A percentile compares a stretch with the other conserved stretches of the same genome.
These are phyloP conservation scores for Meghimatium bilineatum DNA, from an alignment of 2,888 invertebrate genomes.

Conservation along the genomic window DNA sequence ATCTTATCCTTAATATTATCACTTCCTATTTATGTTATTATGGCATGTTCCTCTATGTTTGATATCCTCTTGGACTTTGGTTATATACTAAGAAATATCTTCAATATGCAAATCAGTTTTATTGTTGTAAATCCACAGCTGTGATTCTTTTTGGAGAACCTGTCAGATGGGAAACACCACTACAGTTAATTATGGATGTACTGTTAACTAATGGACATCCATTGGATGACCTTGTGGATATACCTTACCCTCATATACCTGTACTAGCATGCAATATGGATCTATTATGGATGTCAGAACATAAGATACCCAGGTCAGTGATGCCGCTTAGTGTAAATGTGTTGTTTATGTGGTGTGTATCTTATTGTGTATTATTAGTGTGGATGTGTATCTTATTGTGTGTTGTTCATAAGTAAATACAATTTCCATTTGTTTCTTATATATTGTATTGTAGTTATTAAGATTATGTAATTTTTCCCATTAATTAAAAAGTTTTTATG, in stretches of 20 bases:
- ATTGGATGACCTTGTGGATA: slow-evolving; percentile 66
- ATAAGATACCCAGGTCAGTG: slow-evolving; percentile 81
- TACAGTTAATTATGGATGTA: slow-evolving; percentile 82
- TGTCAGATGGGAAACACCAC: slow-evolving; percentile 82
- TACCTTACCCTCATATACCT: slow-evolving; percentile 82
- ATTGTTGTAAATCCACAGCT: slow-evolving; percentile 73
- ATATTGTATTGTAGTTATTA: no score
- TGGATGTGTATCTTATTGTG: no score
- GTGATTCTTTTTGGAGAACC: slow-evolving; percentile 84
- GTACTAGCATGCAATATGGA: slow-evolving; percentile 84
- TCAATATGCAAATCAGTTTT: neutral
- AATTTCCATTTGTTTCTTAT: no score
- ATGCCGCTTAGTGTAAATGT: neutral
- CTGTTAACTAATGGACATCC: slow-evolving; percentile 82
- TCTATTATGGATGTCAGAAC: slow-evolving; percentile 83
- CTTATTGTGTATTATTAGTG: neutral
- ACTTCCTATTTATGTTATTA: no score
- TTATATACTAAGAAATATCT: neutral
- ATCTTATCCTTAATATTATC: no score
- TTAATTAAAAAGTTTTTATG: no score
- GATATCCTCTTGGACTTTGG: no score
- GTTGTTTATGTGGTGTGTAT: neutral
- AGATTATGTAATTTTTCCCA: no score
- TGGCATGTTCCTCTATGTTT: no score
- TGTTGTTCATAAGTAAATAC: no score